Conservation (phyloP, 2,113 vertebrate genomes). For the Bubo blakistoni region DNA sequence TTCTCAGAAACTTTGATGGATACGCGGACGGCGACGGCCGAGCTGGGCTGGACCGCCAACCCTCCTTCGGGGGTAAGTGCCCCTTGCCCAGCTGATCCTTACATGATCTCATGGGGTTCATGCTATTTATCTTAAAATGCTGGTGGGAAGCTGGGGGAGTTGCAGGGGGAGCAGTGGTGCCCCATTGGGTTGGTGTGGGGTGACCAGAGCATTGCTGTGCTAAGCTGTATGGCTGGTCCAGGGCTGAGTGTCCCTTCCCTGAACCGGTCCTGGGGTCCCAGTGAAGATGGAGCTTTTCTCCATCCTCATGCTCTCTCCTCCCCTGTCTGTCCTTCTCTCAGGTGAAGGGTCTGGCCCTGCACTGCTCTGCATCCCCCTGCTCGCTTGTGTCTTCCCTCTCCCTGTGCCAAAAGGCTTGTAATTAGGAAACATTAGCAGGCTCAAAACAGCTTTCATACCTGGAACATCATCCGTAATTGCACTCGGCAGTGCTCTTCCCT, state of each 20-base stretch:
- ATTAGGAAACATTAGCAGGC: constrained; percentile 85
- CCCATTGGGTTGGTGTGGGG: background rate
- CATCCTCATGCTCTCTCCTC: background rate
- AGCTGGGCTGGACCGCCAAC: constrained; percentile 97
- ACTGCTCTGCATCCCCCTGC: constrained; percentile 9
- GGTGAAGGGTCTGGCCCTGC: background rate
- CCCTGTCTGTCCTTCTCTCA: background rate
- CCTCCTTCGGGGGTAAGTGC: constrained; percentile 94
- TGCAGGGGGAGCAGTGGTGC: accelerated
- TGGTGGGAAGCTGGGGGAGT: accelerated
- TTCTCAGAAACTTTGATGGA: constrained; percentile 94
- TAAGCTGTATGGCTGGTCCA: accelerated
- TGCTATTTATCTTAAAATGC: accelerated
- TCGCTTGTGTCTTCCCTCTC: constrained; percentile 56
- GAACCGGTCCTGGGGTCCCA: accelerated
- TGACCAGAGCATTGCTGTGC: accelerated
- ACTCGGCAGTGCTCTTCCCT: constrained; percentile 80
- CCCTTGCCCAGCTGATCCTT: background rate
- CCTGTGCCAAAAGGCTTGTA: constrained; percentile 77
- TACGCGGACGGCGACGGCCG: constrained; percentile 95
- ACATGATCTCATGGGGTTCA: accelerated
- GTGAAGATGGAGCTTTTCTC: background rate
- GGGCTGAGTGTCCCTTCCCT: background rate
- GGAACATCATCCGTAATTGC: constrained; percentile 83
- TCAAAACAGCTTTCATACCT: constrained; percentile 83